phyloP scores from a whole-genome alignment of 2,888 invertebrate genomes.

The Rhagonycha fulva region DNA sequence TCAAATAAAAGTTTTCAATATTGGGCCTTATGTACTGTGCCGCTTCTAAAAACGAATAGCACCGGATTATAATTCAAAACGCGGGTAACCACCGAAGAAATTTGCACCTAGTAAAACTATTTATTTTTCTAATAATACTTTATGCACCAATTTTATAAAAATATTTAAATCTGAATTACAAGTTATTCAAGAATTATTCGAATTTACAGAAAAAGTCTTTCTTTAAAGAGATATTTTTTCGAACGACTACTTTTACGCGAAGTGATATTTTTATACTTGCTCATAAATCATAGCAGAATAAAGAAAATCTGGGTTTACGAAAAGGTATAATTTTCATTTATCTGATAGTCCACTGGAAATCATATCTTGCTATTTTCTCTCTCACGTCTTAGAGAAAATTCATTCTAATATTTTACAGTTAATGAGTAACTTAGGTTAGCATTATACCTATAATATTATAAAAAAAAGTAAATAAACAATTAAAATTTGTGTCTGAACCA shows the following conservation, averaged over 20 bases:
- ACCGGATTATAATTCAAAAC: no score
- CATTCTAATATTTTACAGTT: neutral
- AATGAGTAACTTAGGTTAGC: neutral
- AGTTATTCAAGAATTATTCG: neutral
- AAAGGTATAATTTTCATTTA: neutral
- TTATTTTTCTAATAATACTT: no score
- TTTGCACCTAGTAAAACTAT: no score
- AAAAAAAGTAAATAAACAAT: no score
- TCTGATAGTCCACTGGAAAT: neutral
- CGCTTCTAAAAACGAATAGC: no score
- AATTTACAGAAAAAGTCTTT: neutral
- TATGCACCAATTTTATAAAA: no score
- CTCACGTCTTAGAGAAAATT: neutral
- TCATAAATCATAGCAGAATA: neutral
- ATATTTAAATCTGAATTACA: no score
- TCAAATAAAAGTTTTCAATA: neutral
- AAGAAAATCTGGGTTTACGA: neutral
- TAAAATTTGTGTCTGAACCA: no score
- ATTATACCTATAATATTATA: neutral
- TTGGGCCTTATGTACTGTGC: neutral
- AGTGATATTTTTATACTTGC: neutral
- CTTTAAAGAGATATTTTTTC: neutral
- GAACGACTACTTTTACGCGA: neutral
- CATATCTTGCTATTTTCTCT: neutral
- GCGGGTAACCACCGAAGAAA: no score